Evolutionary conservation across 2,888 invertebrate genomes (phyloP).

Genomic region (Oxyteleia sp.): DNA sequence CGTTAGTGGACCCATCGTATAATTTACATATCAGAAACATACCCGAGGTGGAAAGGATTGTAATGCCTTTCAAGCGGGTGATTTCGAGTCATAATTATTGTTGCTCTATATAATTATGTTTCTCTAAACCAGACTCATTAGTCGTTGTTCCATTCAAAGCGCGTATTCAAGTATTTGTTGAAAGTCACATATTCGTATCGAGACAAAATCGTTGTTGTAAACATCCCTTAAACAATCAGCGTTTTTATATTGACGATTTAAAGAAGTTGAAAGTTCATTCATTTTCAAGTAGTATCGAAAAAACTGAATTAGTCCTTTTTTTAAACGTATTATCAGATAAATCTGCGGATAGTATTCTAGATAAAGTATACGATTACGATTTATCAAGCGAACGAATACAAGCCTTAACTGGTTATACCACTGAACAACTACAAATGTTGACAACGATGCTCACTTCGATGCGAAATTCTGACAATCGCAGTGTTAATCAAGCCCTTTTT

Average conservation of each 20-base stretch:
- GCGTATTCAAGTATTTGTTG: conserved; percentile 26
- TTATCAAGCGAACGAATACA: conserved; percentile 52
- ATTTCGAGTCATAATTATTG: conserved; percentile 28
- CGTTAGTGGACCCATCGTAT: conserved; percentile 22
- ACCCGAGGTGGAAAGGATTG: conserved; percentile 13
- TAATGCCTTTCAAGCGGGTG: conserved; percentile 33
- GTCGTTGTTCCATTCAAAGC: conserved; percentile 30
- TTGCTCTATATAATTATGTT: conserved; percentile 24
- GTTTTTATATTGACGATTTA: conserved; percentile 43
- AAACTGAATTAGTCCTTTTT: conserved; percentile 24
- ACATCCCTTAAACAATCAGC: conserved; percentile 34
- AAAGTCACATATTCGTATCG: conserved; percentile 34
- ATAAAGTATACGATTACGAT: conserved; percentile 36
- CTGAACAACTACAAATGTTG: conserved; percentile 31
- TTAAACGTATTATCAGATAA: conserved; percentile 21
- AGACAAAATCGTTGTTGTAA: conserved; percentile 34
- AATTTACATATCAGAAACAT: not conserved
- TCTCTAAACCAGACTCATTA: not conserved
- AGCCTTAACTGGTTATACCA: conserved; percentile 46
- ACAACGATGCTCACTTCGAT: conserved; percentile 32
- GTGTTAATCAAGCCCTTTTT: conserved; percentile 23
- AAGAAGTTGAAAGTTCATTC: conserved; percentile 31
- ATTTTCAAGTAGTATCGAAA: conserved; percentile 25
- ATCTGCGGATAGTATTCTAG: conserved; percentile 14
- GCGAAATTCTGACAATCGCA: conserved; percentile 21